Evolutionary conservation across 2,888 invertebrate genomes (phyloP).

Genomic region (Caenorhabditis sp.): DNA sequence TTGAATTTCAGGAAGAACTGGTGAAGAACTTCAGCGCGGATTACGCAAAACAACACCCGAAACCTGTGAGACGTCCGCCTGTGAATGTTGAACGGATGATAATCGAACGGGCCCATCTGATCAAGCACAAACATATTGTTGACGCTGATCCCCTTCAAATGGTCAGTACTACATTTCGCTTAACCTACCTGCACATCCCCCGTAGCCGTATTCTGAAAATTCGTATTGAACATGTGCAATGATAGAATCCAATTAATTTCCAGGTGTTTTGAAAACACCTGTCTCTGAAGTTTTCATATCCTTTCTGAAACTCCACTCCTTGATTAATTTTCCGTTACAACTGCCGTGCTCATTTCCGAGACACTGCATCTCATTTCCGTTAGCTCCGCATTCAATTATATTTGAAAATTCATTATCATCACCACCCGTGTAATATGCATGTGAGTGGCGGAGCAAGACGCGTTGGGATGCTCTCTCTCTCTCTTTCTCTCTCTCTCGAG

Average conservation of each 20-base stretch:
- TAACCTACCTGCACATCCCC: not conserved
- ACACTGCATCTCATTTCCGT: conserved; percentile 29
- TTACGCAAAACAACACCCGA: not conserved
- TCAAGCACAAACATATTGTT: conserved; percentile 14
- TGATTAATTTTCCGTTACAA: not conserved
- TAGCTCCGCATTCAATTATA: conserved; percentile 35
- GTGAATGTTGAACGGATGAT: conserved; percentile 12
- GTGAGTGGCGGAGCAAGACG: too few relatives aligned
- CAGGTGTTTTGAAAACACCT: conserved; percentile 1
- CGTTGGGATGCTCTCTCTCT: too few relatives aligned
- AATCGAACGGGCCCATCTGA: not conserved
- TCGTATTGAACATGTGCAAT: not conserved
- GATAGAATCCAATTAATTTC: not conserved
- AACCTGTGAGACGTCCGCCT: too few relatives aligned
- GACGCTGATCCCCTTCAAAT: not conserved
- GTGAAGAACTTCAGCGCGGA: conserved; percentile 17
- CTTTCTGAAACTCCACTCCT: not conserved
- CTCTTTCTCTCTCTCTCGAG: not conserved
- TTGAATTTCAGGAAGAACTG: conserved; percentile 22
- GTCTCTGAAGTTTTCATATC: not conserved
- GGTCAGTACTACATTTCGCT: conserved; percentile 20
- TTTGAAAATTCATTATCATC: conserved; percentile 36
- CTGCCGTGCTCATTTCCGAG: conserved; percentile 15
- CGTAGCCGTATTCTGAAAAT: not conserved
- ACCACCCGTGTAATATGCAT: too few relatives aligned